Evolutionary conservation across 2,113 vertebrate genomes (phyloP), one percentile per base, ranked within the genome.

Genomic region (Aegypius monachus): DNA sequence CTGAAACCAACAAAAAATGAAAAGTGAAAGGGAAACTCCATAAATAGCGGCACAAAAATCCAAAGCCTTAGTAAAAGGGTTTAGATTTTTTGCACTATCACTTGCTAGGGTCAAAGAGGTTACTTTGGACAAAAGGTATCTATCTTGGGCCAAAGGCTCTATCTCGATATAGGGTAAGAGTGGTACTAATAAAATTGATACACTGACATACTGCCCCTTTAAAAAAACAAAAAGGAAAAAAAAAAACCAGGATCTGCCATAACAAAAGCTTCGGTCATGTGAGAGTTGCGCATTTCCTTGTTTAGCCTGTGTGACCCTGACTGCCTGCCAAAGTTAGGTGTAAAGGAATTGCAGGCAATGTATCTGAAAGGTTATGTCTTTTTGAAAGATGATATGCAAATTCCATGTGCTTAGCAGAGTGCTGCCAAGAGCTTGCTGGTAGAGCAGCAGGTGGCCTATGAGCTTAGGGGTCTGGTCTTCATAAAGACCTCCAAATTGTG

Each of bases 201-300:
- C 4, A 34, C 6, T 50, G 43, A 36, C 3, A 4, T 70, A 73
- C 4, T 0, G 0, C 4, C 8, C 11, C 13, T 56, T 79, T 63
- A 38, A 63, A 68, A 31, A 3, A 21, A 43, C 9, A 48, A 23
- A n/a, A 29, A 62, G 27, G 12, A 70, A 22, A 7, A 53, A 58
- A 71, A 4, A 56, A 48, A 58, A 13, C 3, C 26, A 87, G 38
- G 7, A 81, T 74, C 22, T 66, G 15, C 23, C 22, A 36, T n/a
- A 40, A 71, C 1, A 13, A 80, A 93, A 79, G 16, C 26, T 71
- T 79, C 1, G 1, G 32, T 67, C 36, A 63, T 29, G 23, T 63
- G 58, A 63, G 36, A 66, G 20, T 27, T 50, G 20, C 4, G 0
- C 26, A 31, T 81, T 81, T 78, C 40, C 62, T 52, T 93, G 40